Percentiles rank a stretch among this genome's conserved stretches.
Conservation (phyloP, 2,888 invertebrate species). For the Congeria kusceri region DNA sequence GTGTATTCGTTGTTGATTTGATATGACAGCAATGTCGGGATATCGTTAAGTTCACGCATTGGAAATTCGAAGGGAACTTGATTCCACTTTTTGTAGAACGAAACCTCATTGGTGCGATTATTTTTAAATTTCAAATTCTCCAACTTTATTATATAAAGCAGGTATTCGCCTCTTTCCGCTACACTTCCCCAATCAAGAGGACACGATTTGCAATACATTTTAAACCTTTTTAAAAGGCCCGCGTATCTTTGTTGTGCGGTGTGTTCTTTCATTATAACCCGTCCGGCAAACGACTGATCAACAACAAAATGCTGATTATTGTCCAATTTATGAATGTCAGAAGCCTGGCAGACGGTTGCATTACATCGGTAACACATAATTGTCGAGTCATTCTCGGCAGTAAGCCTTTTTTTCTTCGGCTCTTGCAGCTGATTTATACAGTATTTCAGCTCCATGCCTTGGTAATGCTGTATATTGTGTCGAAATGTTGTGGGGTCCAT, state of each 20-base stretch:
- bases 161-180: slow-evolving; percentile 8
- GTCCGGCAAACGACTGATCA: slow-evolving; percentile 16
- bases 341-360: slow-evolving; percentile 8
- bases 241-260: slow-evolving; percentile 29
- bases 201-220: slow-evolving; percentile 48
- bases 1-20: neutral
- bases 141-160: neutral
- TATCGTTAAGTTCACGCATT: neutral
- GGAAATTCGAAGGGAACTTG: neutral
- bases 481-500: neutral
- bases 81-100: neutral
- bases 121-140: neutral
- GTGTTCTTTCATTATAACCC: slow-evolving; percentile 24
- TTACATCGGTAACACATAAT: slow-evolving; percentile 32
- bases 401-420: neutral
- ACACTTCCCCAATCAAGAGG: slow-evolving; percentile 45
- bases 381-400: neutral
- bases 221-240: slow-evolving; percentile 31
- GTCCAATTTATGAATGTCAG: slow-evolving; percentile 11
- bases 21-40: neutral
- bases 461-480: neutral
- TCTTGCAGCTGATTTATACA: neutral
- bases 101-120: neutral
- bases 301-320: slow-evolving; percentile 36
- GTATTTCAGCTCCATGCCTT: neutral